A percentile compares a stretch with the other conserved stretches of the same genome.
phyloP scores from a whole-genome alignment of 2,797 vertebrate genomes.

The Microcaecilia unicolor region DNA sequence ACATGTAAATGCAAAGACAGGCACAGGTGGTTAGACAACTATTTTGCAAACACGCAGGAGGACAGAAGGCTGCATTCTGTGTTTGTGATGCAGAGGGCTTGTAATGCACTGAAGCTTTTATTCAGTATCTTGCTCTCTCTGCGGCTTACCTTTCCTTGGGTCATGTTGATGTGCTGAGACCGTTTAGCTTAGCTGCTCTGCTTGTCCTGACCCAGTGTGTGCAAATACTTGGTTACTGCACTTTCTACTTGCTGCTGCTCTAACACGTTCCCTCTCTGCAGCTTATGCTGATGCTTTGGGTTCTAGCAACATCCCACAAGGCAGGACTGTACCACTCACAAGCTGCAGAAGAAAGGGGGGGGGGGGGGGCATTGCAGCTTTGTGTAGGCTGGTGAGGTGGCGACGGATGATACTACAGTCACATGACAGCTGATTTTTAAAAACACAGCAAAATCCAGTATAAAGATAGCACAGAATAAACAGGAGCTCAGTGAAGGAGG shows the following conservation, averaged over 20 bases:
- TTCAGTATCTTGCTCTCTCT: too few relatives aligned
- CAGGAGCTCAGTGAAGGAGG: too few relatives aligned
- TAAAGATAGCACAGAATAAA: too few relatives aligned
- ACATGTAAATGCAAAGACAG: too few relatives aligned
- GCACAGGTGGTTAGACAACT: too few relatives aligned
- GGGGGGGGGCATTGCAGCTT: slow-evolving; percentile 11
- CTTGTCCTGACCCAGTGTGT: neutral
- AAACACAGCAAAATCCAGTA: too few relatives aligned
- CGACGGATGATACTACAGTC: neutral
- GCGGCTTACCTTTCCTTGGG: slow-evolving; percentile 61
- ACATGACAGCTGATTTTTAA: slow-evolving; percentile 1
- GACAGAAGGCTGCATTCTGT: too few relatives aligned
- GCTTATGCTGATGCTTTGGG: slow-evolving; percentile 9
- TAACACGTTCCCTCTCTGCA: neutral
- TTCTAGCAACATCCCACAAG: slow-evolving; percentile 29
- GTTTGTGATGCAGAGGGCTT: too few relatives aligned
- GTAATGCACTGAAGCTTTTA: too few relatives aligned
- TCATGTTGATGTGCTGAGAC: slow-evolving; percentile 52
- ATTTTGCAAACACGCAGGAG: too few relatives aligned
- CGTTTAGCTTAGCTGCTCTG: slow-evolving; percentile 19
- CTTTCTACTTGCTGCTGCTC: neutral
- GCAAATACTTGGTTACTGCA: neutral
- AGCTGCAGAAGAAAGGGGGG: neutral
- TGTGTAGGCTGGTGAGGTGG: neutral
- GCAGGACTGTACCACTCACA: slow-evolving; percentile 26